Base-by-base conservation (phyloP, 2,797 vertebrate genomes). In the Premnoplex brunnescens region DNA sequence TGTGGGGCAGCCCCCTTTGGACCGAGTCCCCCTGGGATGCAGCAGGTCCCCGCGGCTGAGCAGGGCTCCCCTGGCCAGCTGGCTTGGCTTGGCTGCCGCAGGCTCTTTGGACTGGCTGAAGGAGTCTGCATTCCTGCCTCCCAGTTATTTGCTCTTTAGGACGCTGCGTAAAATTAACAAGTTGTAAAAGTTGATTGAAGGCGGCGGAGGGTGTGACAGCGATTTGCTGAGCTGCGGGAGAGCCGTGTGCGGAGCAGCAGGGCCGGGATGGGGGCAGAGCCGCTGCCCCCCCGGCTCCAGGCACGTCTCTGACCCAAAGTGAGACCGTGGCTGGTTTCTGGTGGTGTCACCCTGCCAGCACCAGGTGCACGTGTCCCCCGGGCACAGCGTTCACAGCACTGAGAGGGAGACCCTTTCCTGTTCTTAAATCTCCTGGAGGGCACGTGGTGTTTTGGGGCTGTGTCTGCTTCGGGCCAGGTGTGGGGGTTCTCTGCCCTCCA, bases 131-230 rank as follows among this genome's bases (percentile, higher is more conserved):
- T 98, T 97, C 93, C 96, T 97, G 93, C 95, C 95, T 97, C 95
- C 86, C 95, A 95, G 97, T 96, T 97, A 97, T 97, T 98, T 98
- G 97, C 97, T 97, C 94, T 97, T 96, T 91, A 98, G 97, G 96
- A 97, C 95, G 91, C 97, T 97, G 97, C 77, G 90, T 98, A 98
- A 97, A 98, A 98, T 98, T 97, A 97, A 97, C 97, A 97, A 97
- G 96, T 97, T 97, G 96, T 97, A 98, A 98, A 98, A 94, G 97
- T 87, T 96, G 97, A 97, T 95, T 96, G 97, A 98, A 97, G 96
- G 95, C 95, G 86, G 96, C 95, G 93, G 89, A 92, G 97, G 97
- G 97, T 97, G 97, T 97, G 98, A 97, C 94, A 89, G 93, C 75
- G 89, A 95, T 96, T 97, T 85, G 88, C 71, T 94, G 43, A 76